These are phyloP conservation scores for Zaprionus capensis DNA, from an alignment of 1,140 invertebrate genomes.

Conservation along the genomic window DNA sequence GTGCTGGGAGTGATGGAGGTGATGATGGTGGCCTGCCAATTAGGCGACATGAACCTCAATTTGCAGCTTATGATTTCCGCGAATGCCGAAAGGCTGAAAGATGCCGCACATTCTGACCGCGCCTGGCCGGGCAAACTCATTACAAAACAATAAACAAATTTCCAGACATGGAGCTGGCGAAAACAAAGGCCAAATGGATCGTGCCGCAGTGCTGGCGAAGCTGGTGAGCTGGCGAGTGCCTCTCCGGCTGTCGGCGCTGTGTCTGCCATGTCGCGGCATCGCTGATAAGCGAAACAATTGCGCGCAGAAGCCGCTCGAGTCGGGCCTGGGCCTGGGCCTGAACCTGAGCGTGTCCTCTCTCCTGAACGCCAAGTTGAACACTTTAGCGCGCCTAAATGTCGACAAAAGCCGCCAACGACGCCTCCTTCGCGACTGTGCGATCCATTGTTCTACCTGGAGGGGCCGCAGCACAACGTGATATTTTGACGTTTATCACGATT, in stretches of 20 bases:
- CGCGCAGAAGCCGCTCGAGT: slow-evolving; percentile 51
- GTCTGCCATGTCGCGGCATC: slow-evolving; percentile 72
- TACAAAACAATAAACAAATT: slow-evolving; percentile 83
- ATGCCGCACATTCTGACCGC: slow-evolving; percentile 55
- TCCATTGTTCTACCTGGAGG: slow-evolving; percentile 68
- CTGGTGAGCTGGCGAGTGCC: not conserved
- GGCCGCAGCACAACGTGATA: slow-evolving; percentile 67
- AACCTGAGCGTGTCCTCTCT: slow-evolving; percentile 32
- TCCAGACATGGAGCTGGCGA: slow-evolving; percentile 66
- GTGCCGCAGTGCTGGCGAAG: slow-evolving; percentile 51
- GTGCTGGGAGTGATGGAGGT: slow-evolving; percentile 16
- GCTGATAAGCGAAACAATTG: slow-evolving; percentile 83
- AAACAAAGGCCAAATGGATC: slow-evolving; percentile 72
- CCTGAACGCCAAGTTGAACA: slow-evolving; percentile 74
- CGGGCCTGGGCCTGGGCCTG: slow-evolving; percentile 21
- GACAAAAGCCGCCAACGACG: slow-evolving; percentile 75
- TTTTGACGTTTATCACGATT: slow-evolving; percentile 83
- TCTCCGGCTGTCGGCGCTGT: slow-evolving; percentile 58
- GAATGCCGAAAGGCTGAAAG: slow-evolving; percentile 63
- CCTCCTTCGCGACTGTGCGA: slow-evolving; percentile 42
- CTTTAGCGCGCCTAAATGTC: slow-evolving; percentile 75
- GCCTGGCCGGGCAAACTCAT: slow-evolving; percentile 61
- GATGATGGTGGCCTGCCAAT: slow-evolving; percentile 58
- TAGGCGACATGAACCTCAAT: slow-evolving; percentile 71
- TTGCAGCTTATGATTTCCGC: slow-evolving; percentile 78